Evolutionary conservation across 1,140 invertebrate species (phyloP).

Genomic region (Camponotus floridanus): DNA sequence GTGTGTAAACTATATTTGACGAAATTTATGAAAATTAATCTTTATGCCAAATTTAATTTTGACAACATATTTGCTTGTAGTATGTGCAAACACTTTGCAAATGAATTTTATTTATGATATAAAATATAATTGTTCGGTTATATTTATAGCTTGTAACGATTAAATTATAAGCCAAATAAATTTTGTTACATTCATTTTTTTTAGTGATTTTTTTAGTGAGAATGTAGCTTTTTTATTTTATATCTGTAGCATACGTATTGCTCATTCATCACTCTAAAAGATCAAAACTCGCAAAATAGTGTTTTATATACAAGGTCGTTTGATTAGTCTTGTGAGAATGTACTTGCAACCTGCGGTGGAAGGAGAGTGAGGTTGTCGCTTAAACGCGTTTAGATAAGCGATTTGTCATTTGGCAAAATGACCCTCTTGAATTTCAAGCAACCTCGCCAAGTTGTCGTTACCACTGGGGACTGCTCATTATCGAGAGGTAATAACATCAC

Average conservation of each 20-base stretch:
- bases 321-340: slow-evolving; percentile 25
- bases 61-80: too few relatives aligned
- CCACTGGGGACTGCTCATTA: slow-evolving; percentile 61
- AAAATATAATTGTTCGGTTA: not conserved
- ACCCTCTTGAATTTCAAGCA: slow-evolving; percentile 34
- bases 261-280: not conserved
- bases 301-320: not conserved
- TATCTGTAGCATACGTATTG: not conserved
- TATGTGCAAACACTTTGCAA: too few relatives aligned
- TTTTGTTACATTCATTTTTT: not conserved
- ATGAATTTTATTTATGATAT: too few relatives aligned
- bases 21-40: too few relatives aligned
- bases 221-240: not conserved
- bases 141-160: not conserved
- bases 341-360: not conserved
- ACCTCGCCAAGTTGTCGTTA: slow-evolving; percentile 21
- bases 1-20: too few relatives aligned
- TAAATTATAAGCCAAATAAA: not conserved
- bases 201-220: not conserved
- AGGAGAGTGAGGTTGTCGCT: not conserved
- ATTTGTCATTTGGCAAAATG: slow-evolving; percentile 56
- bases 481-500: slow-evolving; percentile 68
- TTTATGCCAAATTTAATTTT: too few relatives aligned
- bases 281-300: slow-evolving; percentile 2
- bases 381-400: slow-evolving; percentile 43